Evolutionary conservation across 1,140 invertebrate species (phyloP), one percentile per base, ranked within the genome.

Genomic region (Orius laevigatus): DNA sequence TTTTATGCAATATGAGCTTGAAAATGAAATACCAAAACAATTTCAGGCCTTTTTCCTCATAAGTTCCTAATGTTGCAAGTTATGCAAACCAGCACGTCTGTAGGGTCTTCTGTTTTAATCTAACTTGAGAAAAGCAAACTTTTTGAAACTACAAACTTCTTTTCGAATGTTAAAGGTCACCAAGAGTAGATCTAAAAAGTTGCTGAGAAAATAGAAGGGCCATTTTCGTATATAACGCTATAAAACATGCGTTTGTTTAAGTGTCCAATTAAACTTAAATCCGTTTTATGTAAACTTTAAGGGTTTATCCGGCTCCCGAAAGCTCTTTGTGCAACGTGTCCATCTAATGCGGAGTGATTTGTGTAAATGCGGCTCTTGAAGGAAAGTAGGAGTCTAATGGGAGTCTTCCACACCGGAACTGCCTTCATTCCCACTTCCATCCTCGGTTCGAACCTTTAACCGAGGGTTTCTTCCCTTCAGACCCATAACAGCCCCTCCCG

Each of bases 341-440:
- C 43, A 31, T 45, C 43, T 45, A 45, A 45, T 45, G 25, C 43
- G 19, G 32, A 45, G 43, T 45, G 43, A 45, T 45, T 45, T 45
- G 43, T 45, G 43, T 45, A 45, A 45, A 45, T 31, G 25, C 14
- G 5, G 5, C 19, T 42, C 19, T 19, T 42, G 43, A 9, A n/a
- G 19, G 25, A n/a, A 11, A 31, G 43, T 12, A 25, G 19, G 25
- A n/a, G 43, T 9, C 15, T 45, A 31, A 45, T 25, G 43, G 36
- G 36, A 38, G 36, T 25, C 25, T 25, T 25, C 25, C 25, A 16
- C 15, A 19, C 43, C 19, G 43, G 32, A 45, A 19, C 19, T 19
- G 19, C 43, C 43, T 16, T 45, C 20, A 45, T 45, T 45, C 15
- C 43, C 25, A 10, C 43, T 45, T 25, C 43, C 43, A 31, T 32